phyloP scores from a whole-genome alignment of 2,888 invertebrate species.

The Campoletis raptor region DNA sequence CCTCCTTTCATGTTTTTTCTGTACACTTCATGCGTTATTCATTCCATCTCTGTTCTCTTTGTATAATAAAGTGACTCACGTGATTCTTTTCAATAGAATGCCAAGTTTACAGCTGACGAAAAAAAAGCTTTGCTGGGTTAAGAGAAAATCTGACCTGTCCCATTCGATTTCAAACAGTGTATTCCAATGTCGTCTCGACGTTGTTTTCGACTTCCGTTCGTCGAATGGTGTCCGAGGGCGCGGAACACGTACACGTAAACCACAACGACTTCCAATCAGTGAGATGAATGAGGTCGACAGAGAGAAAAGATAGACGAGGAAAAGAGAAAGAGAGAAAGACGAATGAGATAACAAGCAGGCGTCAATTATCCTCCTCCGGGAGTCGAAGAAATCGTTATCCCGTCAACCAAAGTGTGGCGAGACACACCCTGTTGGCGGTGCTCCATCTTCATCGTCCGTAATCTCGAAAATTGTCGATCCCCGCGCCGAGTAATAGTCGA shows the following conservation, averaged over 20 bases:
- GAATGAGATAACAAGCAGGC: constrained; percentile 60
- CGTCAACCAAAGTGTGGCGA: constrained; percentile 80
- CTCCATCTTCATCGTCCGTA: constrained; percentile 52
- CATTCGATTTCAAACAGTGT: constrained; percentile 32
- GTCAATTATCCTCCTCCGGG: constrained; percentile 73
- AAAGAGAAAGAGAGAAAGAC: constrained; percentile 5
- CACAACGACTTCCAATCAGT: constrained; percentile 64
- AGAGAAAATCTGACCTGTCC: constrained; percentile 44
- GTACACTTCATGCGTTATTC: no score
- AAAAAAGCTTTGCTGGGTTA: constrained; percentile 11
- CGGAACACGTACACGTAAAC: constrained; percentile 42
- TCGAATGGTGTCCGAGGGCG: constrained; percentile 9
- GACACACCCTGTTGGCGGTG: constrained; percentile 70
- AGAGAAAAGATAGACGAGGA: constrained; percentile 38
- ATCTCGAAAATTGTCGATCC: constrained; percentile 58
- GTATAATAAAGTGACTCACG: no score
- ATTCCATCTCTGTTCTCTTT: no score
- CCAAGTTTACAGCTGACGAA: not conserved
- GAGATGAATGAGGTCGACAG: constrained; percentile 14
- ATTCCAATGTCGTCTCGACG: constrained; percentile 31
- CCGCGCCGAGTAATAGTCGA: constrained; percentile 21
- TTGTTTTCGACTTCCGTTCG: constrained; percentile 39
- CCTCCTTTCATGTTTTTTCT: no score
- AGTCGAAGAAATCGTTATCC: constrained; percentile 80
- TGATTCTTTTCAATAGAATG: no score